phyloP scores from a whole-genome alignment of 2,113 vertebrate genomes.

The Chascanopsetta lugubris region DNA sequence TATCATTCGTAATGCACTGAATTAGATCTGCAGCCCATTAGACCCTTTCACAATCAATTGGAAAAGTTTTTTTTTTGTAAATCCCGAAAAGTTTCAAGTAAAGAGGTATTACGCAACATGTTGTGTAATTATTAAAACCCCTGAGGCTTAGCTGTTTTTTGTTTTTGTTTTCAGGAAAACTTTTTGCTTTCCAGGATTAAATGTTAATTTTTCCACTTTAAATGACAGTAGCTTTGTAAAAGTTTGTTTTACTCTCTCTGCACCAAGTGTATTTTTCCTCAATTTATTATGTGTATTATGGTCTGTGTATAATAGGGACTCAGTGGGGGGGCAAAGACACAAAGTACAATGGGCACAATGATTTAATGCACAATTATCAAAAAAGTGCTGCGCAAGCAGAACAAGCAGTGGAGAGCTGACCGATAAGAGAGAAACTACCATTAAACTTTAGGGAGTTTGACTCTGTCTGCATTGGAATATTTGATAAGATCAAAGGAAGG shows the following conservation, averaged over 20 bases:
- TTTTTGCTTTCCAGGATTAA: constrained; percentile 15
- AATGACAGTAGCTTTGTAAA: constrained; percentile 10
- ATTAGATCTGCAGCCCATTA: constrained; percentile 8
- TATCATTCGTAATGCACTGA: constrained; percentile 14
- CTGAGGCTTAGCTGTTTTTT: constrained; percentile 24
- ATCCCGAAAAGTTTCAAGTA: constrained; percentile 24
- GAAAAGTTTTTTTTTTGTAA: constrained; percentile 25
- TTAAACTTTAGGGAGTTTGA: background rate
- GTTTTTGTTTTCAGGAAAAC: constrained; percentile 16
- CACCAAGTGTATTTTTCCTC: background rate
- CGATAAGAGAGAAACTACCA: background rate
- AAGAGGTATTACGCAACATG: constrained; percentile 8
- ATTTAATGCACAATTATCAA: background rate
- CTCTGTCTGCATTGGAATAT: background rate
- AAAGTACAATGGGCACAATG: background rate
- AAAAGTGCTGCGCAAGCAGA: background rate
- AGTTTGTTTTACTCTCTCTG: constrained; percentile 8
- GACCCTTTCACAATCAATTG: constrained; percentile 10
- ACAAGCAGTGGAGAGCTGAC: background rate
- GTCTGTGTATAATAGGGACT: background rate
- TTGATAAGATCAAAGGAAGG: too few relatives aligned
- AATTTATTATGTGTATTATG: background rate
- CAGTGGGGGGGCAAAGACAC: background rate
- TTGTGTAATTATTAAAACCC: constrained; percentile 27
- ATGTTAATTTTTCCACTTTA: constrained; percentile 6